Base-by-base conservation (phyloP, 1,140 invertebrate species). In the Bombus superbus region DNA sequence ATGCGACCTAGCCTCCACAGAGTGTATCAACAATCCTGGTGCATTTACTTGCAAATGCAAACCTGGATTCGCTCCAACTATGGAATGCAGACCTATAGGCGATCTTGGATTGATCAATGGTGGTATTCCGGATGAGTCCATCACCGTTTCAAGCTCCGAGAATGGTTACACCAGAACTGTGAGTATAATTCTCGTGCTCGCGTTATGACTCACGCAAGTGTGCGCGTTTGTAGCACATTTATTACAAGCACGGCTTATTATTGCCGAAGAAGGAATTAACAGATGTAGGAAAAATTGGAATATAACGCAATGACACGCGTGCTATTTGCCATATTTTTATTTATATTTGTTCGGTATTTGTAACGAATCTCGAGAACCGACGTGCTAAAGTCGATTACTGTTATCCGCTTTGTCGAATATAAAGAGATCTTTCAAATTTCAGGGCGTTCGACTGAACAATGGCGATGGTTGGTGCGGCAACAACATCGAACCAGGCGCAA, bases 1-100 rank as follows among this genome's bases (percentile, higher is more conserved):
- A 93, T 99, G 98, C 95, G 98, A 99, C 94, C 95, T 97, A 35
- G 97, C 97, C 8, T 99, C 98, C 8, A 99, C 98, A 1, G 97
- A 98, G 94, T 99, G 99, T 94, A 97, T 97, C 75, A 99, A 99
- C 92, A 97, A 97, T 38, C 97, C 97, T 62, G 99, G 99, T 74
- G 98, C 98, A 40, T 99, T 99, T 95, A 97, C 97, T 82, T 99
- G 99, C 92, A 98, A 98, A 90, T 99, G 99, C 91, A 96, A 97
- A 88, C 92, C 96, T 87, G 98, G 98, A 71, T 99, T 99, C 93
- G 95, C 97, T 53, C 97, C 98, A 28, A 98, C 97, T 81, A 96
- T 98, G 91, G 98, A 99, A 93, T 99, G 98, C 91, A 96, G 98
- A 88, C 98, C 98, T 3, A 97, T 98, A 57, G 97, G 97, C 28